These are phyloP conservation scores for Esox niger DNA, from an alignment of 2,113 vertebrate genomes.

Conservation along the genomic window DNA sequence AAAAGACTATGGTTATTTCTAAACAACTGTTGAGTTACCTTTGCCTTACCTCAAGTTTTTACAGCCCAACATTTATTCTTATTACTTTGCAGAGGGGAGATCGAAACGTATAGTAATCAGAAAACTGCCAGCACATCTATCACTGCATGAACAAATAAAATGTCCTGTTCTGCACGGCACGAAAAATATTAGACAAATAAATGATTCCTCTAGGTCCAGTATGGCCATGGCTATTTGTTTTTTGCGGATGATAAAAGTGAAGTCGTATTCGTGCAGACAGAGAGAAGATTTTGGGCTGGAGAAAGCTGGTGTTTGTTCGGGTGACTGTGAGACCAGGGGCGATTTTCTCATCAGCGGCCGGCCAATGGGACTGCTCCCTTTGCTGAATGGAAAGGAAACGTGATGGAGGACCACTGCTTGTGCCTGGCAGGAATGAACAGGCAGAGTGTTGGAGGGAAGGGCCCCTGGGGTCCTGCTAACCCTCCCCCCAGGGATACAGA, in stretches of 20 bases:
- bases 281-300: conserved; percentile 48
- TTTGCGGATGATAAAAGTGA: conserved; percentile 66
- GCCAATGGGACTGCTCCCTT: conserved; percentile 1
- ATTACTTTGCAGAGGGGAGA: conserved; percentile 72
- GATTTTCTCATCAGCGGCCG: conserved; percentile 11
- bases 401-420: background rate
- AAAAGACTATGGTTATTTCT: conserved; percentile 12
- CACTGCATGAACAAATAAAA: conserved; percentile 76
- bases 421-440: background rate
- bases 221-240: conserved; percentile 60
- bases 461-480: too few species aligned
- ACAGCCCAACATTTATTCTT: conserved; percentile 72
- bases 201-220: conserved; percentile 59
- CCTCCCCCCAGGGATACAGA: too few species aligned
- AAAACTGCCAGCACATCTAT: conserved; percentile 78
- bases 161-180: conserved; percentile 50
- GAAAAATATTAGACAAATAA: conserved; percentile 72
- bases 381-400: background rate
- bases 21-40: conserved; percentile 26
- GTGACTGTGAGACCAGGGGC: background rate
- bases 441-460: background rate
- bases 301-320: conserved; percentile 13
- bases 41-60: conserved; percentile 26
- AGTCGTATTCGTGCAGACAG: conserved; percentile 69
- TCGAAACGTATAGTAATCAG: conserved; percentile 77